A percentile compares a stretch with the other conserved stretches of the same genome.
Evolutionary conservation across 2,888 invertebrate genomes (phyloP).

Genomic region (Ypsolopha scabrella): DNA sequence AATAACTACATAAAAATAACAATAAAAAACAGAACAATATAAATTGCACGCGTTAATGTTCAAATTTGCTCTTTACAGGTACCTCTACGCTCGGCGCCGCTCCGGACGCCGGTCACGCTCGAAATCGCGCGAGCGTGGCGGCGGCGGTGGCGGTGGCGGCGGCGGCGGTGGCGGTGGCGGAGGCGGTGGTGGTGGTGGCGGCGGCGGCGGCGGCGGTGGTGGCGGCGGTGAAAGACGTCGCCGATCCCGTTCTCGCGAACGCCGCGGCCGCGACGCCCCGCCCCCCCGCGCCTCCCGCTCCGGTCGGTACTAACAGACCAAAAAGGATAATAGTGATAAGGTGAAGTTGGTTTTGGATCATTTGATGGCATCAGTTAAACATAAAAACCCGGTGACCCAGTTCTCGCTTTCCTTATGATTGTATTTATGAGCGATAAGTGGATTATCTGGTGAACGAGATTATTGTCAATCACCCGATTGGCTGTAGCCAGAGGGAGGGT

Average conservation of each 20-base stretch:
- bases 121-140: slow-evolving; percentile 56
- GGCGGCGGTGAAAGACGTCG: slow-evolving; percentile 61
- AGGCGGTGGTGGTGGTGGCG: slow-evolving; percentile 17
- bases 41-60: not conserved
- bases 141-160: slow-evolving; percentile 59
- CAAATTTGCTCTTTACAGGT: slow-evolving; percentile 47
- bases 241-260: slow-evolving; percentile 9
- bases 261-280: slow-evolving; percentile 59
- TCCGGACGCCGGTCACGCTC: slow-evolving; percentile 64
- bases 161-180: slow-evolving; percentile 41
- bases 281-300: slow-evolving; percentile 65
- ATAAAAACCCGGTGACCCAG: no score
- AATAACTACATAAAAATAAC: no score
- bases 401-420: no score
- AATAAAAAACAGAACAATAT: not conserved
- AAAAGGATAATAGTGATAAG: no score
- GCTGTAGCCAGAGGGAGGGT: no score
- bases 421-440: no score
- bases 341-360: no score
- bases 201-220: slow-evolving; percentile 14
- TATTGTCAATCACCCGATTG: no score
- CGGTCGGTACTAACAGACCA: slow-evolving; percentile 53
- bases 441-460: no score
- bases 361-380: no score
- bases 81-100: slow-evolving; percentile 77